phyloP scores from a whole-genome alignment of 2,888 invertebrate species.

The Macaria notata region DNA sequence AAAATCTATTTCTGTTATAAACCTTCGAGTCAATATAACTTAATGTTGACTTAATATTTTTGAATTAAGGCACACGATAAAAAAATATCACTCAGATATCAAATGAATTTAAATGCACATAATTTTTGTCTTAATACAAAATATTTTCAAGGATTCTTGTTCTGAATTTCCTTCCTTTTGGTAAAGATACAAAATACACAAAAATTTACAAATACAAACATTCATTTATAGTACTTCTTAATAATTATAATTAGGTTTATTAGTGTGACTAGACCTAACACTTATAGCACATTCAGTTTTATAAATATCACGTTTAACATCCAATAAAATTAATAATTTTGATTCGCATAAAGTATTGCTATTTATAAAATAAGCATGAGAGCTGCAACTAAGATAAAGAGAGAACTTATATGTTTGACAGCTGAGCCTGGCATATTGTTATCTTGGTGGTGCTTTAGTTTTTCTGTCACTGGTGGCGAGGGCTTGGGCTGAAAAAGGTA shows the following conservation, averaged over 20 bases:
- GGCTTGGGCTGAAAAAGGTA: conserved; percentile 30
- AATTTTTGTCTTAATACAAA: no score
- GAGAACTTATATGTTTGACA: conserved; percentile 6
- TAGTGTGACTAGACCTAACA: background rate
- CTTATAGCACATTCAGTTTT: background rate
- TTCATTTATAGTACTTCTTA: no score
- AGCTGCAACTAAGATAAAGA: background rate
- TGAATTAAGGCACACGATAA: no score
- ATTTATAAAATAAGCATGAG: no score
- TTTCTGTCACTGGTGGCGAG: conserved; percentile 33
- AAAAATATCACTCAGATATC: no score
- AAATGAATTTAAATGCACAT: no score
- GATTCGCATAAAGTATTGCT: no score
- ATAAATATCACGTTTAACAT: background rate
- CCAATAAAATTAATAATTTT: no score
- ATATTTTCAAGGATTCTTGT: background rate
- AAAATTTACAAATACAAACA: background rate
- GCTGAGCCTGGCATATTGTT: conserved; percentile 9
- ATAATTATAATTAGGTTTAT: background rate
- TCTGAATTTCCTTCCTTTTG: background rate
- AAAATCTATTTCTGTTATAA: background rate
- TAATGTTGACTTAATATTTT: no score
- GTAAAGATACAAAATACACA: background rate
- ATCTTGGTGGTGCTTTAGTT: conserved; percentile 14
- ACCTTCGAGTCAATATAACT: no score